Conservation (phyloP, 2,888 invertebrate species). For the Drosophila mulleri region DNA sequence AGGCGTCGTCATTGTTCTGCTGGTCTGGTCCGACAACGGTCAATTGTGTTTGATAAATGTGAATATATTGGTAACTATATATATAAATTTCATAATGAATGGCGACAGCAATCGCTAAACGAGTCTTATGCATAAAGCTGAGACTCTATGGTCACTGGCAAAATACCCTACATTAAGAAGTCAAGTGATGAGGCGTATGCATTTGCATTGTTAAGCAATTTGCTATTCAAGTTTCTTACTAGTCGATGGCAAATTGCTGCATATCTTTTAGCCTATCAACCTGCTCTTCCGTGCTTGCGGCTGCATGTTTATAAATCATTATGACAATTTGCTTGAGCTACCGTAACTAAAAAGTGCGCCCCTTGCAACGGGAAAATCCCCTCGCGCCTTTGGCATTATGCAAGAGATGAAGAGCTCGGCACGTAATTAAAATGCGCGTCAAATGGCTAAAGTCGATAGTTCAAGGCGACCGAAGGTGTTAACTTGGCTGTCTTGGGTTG, state of each 20-base stretch:
- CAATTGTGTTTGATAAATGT: conserved; percentile 61
- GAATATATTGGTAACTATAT: conserved; percentile 23
- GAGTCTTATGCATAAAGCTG: conserved; percentile 21
- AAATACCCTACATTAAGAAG: conserved; percentile 21
- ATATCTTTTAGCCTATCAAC: conserved; percentile 11
- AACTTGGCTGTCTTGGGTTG: conserved; percentile 31
- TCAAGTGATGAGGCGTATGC: conserved; percentile 6
- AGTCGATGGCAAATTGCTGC: not conserved
- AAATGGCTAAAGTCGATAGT: conserved; percentile 63
- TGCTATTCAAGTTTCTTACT: too few relatives aligned
- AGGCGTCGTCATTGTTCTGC: conserved; percentile 46
- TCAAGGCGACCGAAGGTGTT: conserved; percentile 63
- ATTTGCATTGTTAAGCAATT: too few relatives aligned
- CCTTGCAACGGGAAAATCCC: conserved; percentile 18
- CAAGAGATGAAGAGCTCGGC: conserved; percentile 47
- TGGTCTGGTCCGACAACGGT: conserved; percentile 54
- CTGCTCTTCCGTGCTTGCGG: conserved; percentile 9
- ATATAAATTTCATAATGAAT: conserved; percentile 17
- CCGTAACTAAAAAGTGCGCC: conserved; percentile 58
- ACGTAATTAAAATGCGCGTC: conserved; percentile 67
- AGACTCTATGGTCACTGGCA: conserved; percentile 9
- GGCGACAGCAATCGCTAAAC: conserved; percentile 27
- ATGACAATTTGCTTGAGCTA: conserved; percentile 67
- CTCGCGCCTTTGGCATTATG: conserved; percentile 45
- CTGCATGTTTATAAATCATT: conserved; percentile 67